phyloP scores from a whole-genome alignment of 2,888 invertebrate genomes.

The Lepidochitona cinerea region DNA sequence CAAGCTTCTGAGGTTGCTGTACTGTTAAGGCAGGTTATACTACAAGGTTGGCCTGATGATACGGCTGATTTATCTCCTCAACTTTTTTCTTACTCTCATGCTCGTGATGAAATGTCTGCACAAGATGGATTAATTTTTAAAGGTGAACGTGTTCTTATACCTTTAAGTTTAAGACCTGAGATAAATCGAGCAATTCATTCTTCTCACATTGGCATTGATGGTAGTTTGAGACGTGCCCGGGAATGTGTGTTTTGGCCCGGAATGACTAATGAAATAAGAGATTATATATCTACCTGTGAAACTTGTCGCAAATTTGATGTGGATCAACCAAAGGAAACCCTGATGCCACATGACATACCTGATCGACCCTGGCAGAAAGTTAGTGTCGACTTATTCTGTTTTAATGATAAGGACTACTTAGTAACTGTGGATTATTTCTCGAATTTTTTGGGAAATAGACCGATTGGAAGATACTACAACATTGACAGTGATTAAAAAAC shows the following conservation, averaged over 20 bases:
- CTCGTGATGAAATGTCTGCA: conserved; percentile 23
- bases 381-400: not conserved
- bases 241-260: not conserved
- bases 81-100: conserved; percentile 2
- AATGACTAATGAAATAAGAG: not conserved
- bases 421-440: no score
- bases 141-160: conserved; percentile 16
- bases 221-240: not conserved
- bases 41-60: conserved; percentile 18
- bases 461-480: no score
- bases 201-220: conserved; percentile 14
- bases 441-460: no score
- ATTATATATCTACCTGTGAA: not conserved
- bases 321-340: not conserved
- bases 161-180: not conserved
- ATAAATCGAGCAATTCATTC: not conserved
- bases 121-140: conserved; percentile 17
- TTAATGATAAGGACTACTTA: no score
- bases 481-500: no score
- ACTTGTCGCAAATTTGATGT: not conserved
- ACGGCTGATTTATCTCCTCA: not conserved
- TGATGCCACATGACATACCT: not conserved
- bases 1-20: conserved; percentile 7
- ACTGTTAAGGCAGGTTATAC: conserved; percentile 4
- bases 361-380: not conserved